Evolutionary conservation across 2,888 invertebrate species (phyloP).

Genomic region (Epinotia ramella): DNA sequence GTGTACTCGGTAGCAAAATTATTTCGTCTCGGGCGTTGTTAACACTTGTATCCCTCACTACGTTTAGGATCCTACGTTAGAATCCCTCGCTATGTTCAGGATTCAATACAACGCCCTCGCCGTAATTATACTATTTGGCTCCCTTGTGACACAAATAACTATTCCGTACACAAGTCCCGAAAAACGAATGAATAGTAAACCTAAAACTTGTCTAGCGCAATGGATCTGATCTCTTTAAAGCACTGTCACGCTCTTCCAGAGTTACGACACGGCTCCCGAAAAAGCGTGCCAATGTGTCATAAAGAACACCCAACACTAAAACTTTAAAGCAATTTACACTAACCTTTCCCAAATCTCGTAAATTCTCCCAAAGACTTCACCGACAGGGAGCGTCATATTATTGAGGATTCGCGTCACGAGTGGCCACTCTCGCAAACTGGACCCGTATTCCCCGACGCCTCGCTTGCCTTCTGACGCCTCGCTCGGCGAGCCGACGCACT

Average conservation of each 20-base stretch:
- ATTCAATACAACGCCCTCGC: too few relatives aligned
- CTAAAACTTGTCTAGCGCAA: not conserved
- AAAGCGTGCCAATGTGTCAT: constrained; percentile 19
- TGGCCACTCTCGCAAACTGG: constrained; percentile 39
- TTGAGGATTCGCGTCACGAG: constrained; percentile 41
- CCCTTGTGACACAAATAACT: too few relatives aligned
- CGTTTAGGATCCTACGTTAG: too few relatives aligned
- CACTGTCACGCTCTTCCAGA: constrained; percentile 2
- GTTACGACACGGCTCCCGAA: constrained; percentile 6
- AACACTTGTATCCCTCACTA: too few relatives aligned
- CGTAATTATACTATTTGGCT: too few relatives aligned
- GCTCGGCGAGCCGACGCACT: constrained; percentile 32
- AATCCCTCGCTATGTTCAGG: too few relatives aligned
- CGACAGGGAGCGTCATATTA: constrained; percentile 34
- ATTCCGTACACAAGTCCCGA: too few relatives aligned
- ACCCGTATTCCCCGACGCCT: constrained; percentile 36
- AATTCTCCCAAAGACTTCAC: constrained; percentile 32
- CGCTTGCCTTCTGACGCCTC: constrained; percentile 20
- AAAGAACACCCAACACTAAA: constrained; percentile 36
- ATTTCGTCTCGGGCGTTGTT: too few relatives aligned
- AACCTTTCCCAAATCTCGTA: constrained; percentile 39
- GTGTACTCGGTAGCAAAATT: too few relatives aligned
- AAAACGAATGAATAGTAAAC: not conserved
- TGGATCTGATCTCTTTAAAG: not conserved
- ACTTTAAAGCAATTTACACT: constrained; percentile 43